A percentile compares a stretch with the other conserved stretches of the same genome.
Conservation (phyloP, 2,113 vertebrate genomes). For the Ranitomeya imitator region DNA sequence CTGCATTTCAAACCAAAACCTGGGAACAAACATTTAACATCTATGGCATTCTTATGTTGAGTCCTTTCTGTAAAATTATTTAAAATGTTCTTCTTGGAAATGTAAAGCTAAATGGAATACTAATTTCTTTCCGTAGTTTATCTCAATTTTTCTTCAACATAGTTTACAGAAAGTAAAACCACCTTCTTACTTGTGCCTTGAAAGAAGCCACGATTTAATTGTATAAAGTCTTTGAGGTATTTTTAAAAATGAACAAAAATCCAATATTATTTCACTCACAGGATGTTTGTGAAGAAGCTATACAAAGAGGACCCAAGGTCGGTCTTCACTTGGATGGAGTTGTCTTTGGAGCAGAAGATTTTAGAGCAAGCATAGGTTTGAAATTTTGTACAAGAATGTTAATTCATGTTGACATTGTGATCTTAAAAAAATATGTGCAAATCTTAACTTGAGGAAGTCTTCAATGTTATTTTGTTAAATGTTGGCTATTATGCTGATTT, state of each 20-base stretch:
- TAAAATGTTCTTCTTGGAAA: too few species aligned
- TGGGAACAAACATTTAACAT: too few species aligned
- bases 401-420: neutral
- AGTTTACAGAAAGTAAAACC: neutral
- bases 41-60: too few species aligned
- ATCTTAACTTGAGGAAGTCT: neutral
- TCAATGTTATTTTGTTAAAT: too few species aligned
- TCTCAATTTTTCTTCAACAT: neutral
- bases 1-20: too few species aligned
- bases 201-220: neutral
- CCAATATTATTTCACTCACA: slow-evolving; percentile 66
- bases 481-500: too few species aligned
- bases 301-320: slow-evolving; percentile 71
- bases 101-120: too few species aligned
- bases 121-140: too few species aligned
- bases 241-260: neutral
- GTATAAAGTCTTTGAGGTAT: neutral
- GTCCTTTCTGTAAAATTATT: too few species aligned
- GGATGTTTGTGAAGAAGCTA: slow-evolving; percentile 88
- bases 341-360: slow-evolving; percentile 97
- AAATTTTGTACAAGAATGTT: neutral
- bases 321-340: slow-evolving; percentile 91
- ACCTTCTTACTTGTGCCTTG: neutral
- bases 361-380: slow-evolving; percentile 97
- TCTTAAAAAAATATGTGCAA: neutral